Evolutionary conservation across 2,797 vertebrate genomes (phyloP), one percentile per base, ranked within the genome.

Genomic region (Potorous gilbertii): DNA sequence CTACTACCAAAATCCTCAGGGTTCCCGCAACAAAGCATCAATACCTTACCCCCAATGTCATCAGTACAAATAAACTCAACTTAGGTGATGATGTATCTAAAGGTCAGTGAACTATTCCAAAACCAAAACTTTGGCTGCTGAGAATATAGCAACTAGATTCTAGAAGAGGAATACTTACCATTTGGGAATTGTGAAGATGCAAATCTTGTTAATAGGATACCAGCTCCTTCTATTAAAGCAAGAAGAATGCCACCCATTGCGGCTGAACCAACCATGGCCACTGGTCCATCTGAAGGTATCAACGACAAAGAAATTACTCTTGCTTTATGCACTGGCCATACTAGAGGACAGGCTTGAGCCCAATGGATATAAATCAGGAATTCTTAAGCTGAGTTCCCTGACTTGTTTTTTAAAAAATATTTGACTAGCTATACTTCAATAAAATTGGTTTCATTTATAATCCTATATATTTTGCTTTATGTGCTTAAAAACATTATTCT

Each of bases 211-310:
- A 99, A 98, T 66, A 99, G 97, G 97, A 99, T 99, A 59, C 99
- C 99, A 94, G 99, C 99, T 18, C 99, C 99, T 98, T 99, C 99
- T 56, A 99, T 99, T 96, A 99, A 98, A 6, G 99, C 99, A 95
- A 99, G 98, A 89, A 99, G 99, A 97, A 99, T 99, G 50, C 99
- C 99, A 62, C 99, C 99, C 99, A 99, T 99, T 0, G 99, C 99
- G 0, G 99, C 99, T 54, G 99, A 99, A 50, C n/a, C 99, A 93
- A 99, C 98, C 99, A 99, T 99, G 97, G 99, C 99, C 91, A 99
- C 98, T 0, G 99, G 99, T 74, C 99, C 99, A 93, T 99, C 99
- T 99, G 31, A 92, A 97, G 3, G 95, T 24, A n/a, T 10, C 12
- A 96, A 92, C 0, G 24, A 96, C 29, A 95, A 91, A 96, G 57